Percentiles rank a stretch among this genome's conserved stretches.
Conservation (phyloP, 1,140 invertebrate genomes). For the Drosophila varians region DNA sequence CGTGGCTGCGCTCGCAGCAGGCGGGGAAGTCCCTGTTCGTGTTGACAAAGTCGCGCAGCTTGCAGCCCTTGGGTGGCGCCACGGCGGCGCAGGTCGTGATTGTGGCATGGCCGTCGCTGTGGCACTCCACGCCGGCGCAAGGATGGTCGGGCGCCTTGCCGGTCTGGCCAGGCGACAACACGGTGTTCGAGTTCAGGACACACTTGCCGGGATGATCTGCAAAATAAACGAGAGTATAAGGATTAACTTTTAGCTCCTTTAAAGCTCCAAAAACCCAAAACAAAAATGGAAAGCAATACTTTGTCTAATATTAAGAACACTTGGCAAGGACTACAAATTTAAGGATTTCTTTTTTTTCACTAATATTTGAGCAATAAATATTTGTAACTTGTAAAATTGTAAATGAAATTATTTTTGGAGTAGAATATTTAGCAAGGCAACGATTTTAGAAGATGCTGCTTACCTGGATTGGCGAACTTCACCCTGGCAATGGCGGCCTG, state of each 20-base stretch:
- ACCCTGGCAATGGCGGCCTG: slow-evolving; percentile 56
- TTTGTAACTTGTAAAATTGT: too few relatives aligned
- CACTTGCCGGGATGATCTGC: slow-evolving; percentile 74
- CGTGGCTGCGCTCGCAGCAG: slow-evolving; percentile 72
- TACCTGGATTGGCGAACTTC: slow-evolving; percentile 58
- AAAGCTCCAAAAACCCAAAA: background rate
- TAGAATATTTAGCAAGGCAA: too few relatives aligned
- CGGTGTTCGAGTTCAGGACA: slow-evolving; percentile 40
- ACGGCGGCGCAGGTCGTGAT: slow-evolving; percentile 60
- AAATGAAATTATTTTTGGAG: too few relatives aligned
- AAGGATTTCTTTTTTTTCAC: too few relatives aligned
- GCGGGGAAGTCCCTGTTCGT: slow-evolving; percentile 63
- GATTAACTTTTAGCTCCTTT: too few relatives aligned
- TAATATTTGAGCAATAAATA: too few relatives aligned
- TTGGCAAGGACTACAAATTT: too few relatives aligned
- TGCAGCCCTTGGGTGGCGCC: slow-evolving; percentile 74
- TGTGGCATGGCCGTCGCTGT: slow-evolving; percentile 47
- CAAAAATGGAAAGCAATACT: background rate
- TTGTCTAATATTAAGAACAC: too few relatives aligned
- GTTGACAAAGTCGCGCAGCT: slow-evolving; percentile 75
- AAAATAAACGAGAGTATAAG: too few relatives aligned
- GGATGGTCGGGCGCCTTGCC: slow-evolving; percentile 70
- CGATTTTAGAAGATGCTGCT: slow-evolving; percentile 34
- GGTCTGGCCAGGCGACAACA: slow-evolving; percentile 62
- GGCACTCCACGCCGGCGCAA: slow-evolving; percentile 62